Base-by-base conservation (phyloP, 2,888 invertebrate species). In the Patella caerulea region DNA sequence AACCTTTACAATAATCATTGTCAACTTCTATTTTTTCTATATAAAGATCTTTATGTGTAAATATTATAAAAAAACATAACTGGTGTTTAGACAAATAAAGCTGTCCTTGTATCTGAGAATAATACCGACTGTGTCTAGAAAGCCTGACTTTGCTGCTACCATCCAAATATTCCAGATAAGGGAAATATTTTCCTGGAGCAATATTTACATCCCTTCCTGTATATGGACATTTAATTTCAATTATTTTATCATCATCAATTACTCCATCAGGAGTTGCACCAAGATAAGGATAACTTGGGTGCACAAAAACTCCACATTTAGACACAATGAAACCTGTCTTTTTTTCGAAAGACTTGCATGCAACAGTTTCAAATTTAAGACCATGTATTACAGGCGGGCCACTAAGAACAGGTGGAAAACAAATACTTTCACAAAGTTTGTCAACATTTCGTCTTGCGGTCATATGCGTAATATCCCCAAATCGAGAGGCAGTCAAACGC, bases 51-150 rank as follows among this genome's bases (percentile, higher is more conserved):
- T 24, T 24, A 24, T 24, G 24, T 24, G 24, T 24, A 24, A 24
- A 24, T 24, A 24, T 24, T 24, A 24, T 24, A 24, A 24, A 24
- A 24, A 1, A 24, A 24, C 24, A 24, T 24, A 24, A 1, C 24
- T 24, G 24, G 1, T 24, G 24, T 24, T 24, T 24, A 53, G 69
- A 75, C 14, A 82, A 72, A 53, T 52, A 73, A 70, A 83, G 24
- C 75, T 83, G 82, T 52, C 82, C 82, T 73, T 83, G 82, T 34
- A 82, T 53, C 69, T 83, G 81, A 74, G 74, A 55, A 74, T 79
- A 82, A 75, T 82, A 82, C 9, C 76, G 76, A 56, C 72, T 72
- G 19, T 34, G 53, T 19, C 72, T 45, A 70, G 79, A 80, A 15
- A 83, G 72, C 45, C 45, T 52, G n/a, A 75, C 69, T 19, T 77